Conservation (phyloP, 2,888 invertebrate species). For the Ichneumon xanthorius region DNA sequence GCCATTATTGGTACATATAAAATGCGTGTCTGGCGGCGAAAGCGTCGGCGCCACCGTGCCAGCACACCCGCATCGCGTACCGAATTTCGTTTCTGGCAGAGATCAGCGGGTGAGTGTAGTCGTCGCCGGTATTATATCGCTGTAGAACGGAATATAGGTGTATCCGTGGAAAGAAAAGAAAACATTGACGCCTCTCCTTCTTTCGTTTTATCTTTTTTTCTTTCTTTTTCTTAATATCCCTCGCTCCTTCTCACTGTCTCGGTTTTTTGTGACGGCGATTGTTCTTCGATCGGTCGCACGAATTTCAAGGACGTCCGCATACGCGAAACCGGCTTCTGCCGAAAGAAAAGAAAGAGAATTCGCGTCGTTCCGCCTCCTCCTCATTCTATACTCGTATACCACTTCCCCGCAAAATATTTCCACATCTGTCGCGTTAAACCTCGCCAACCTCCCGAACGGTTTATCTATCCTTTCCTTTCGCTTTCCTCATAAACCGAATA, state of each 20-base stretch:
- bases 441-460: background rate
- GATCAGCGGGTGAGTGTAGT: background rate
- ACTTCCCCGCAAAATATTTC: background rate
- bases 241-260: conserved; percentile 46
- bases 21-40: conserved; percentile 48
- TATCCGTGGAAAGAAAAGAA: background rate
- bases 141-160: background rate
- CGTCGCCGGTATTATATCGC: background rate
- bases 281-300: conserved; percentile 82
- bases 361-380: conserved; percentile 32
- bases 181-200: conserved; percentile 9
- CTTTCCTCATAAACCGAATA: background rate
- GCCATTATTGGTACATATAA: conserved; percentile 51
- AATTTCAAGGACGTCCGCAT: conserved; percentile 83
- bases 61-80: conserved; percentile 44
- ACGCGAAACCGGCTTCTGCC: conserved; percentile 79
- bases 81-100: conserved; percentile 38
- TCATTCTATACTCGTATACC: conserved; percentile 18
- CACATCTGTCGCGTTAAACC: background rate
- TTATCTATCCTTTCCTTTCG: conserved; percentile 8
- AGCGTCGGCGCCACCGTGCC: conserved; percentile 66
- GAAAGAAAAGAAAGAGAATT: conserved; percentile 51
- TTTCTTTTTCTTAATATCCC: conserved; percentile 20
- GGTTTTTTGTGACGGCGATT: conserved; percentile 69
- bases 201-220: background rate